Percentiles rank a stretch among this genome's conserved stretches.
These are phyloP conservation scores for Circaetus cinerascens DNA, from an alignment of 2,113 vertebrate species.

Conservation along the genomic window DNA sequence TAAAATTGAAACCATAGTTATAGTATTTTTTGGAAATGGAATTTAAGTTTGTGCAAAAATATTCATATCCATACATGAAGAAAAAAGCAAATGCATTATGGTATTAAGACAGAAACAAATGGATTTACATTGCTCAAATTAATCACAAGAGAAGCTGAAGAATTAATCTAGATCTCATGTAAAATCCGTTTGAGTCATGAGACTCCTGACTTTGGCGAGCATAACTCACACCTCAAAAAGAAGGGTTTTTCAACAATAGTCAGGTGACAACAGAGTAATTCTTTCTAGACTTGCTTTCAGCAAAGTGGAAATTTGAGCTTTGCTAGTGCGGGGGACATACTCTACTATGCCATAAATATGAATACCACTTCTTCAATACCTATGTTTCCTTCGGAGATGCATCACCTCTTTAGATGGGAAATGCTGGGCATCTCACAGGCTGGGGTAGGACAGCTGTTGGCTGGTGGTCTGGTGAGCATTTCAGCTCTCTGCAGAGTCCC, in stretches of 20 bases:
- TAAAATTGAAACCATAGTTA: neutral
- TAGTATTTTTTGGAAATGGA: neutral
- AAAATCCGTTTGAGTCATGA: neutral
- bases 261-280: neutral
- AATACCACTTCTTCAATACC: neutral
- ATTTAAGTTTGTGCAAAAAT: neutral
- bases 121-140: neutral
- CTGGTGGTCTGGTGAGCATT: neutral
- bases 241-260: neutral
- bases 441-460: neutral
- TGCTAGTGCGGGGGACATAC: neutral
- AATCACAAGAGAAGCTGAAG: neutral
- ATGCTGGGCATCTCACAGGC: neutral
- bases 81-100: neutral
- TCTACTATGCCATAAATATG: rapidly evolving
- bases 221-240: neutral
- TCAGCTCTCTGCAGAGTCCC: neutral
- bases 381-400: rapidly evolving
- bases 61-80: neutral
- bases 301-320: neutral
- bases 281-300: neutral
- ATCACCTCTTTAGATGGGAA: neutral
- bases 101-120: neutral
- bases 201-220: neutral
- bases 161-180: neutral